Conservation (phyloP, 1,140 invertebrate genomes). For the Papilio polyxenes region DNA sequence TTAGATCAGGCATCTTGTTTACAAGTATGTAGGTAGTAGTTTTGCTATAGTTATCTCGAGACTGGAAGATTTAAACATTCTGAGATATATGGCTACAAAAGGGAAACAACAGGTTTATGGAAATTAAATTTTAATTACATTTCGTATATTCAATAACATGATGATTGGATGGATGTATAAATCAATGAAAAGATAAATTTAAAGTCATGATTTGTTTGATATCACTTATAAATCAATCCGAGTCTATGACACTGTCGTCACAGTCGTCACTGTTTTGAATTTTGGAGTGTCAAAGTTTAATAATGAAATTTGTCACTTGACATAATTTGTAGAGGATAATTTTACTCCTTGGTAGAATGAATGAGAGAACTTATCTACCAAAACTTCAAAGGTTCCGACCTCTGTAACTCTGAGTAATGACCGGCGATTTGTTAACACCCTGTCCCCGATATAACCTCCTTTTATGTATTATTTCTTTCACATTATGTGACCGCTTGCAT, state of each 20-base stretch:
- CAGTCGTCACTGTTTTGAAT: background rate
- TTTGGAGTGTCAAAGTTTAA: background rate
- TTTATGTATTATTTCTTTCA: slow-evolving; percentile 76
- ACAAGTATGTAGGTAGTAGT: slow-evolving; percentile 44
- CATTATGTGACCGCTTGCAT: slow-evolving; percentile 73
- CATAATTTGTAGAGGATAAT: background rate
- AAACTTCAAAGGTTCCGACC: slow-evolving; percentile 52
- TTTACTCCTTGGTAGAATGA: slow-evolving; percentile 47
- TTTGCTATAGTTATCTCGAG: slow-evolving; percentile 28
- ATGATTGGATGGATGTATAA: too few relatives aligned
- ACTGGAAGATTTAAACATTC: background rate
- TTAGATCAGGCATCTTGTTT: slow-evolving; percentile 47
- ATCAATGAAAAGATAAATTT: too few relatives aligned
- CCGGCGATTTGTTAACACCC: slow-evolving; percentile 74
- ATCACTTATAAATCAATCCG: too few relatives aligned
- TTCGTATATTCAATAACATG: too few relatives aligned
- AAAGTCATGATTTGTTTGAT: too few relatives aligned
- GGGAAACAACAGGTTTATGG: too few relatives aligned
- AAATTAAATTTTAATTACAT: too few relatives aligned
- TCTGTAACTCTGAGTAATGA: slow-evolving; percentile 72
- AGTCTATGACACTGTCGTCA: too few relatives aligned
- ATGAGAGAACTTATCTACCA: slow-evolving; percentile 67
- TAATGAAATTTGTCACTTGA: background rate
- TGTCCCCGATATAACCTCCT: slow-evolving; percentile 66
- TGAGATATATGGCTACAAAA: too few relatives aligned